Base-by-base conservation (phyloP, 2,888 invertebrate genomes). In the Hemicrepidius hirtus region DNA sequence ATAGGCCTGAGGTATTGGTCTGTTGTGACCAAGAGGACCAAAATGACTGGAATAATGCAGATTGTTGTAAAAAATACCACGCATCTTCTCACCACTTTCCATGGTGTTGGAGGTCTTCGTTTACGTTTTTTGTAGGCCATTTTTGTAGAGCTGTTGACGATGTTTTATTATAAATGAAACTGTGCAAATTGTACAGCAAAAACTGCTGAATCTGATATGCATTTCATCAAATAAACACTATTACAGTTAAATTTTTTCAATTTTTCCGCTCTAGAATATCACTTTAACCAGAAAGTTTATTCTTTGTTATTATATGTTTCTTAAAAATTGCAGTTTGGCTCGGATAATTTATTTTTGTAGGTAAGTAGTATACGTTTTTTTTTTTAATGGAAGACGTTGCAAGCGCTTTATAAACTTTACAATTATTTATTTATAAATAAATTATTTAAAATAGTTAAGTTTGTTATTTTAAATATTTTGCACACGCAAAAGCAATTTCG, bases 1-100 rank as follows among this genome's bases (percentile, higher is more conserved):
- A 87, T 86, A n/a, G 91, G 88, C 83, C 90, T 88, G 86, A 90
- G 89, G 81, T 90, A 90, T 80, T 89, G 89, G 77, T 91, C 91
- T 3, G 90, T 90, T 13, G 90, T 89, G 85, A 91, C 90, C 75
- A 91, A 85, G 55, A 91, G 85, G 10, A 91, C 90, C 71, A 91
- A 87, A 82, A 91, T 87, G 0, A 91, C 90, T 7, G 91, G 88
- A 20, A 91, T 86, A 75, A 91, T 88, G 66, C 91, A 90, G 0
- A 90, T 89, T 0, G 90, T 90, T 13, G 89, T 90, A 71, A 91
- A 87, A 82, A 90, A 91, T 0, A 91, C 88, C 64, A 90, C 88
- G 78, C 91, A 91, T 79, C 90, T 85, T 59, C 90, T 87, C 21
- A 90, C 82, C 46, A 85, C 84, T 77, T 83, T 85, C 86, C 85